Evolutionary conservation across 2,797 vertebrate species (phyloP), one percentile per base, ranked within the genome.

Genomic region (Sparus aurata): DNA sequence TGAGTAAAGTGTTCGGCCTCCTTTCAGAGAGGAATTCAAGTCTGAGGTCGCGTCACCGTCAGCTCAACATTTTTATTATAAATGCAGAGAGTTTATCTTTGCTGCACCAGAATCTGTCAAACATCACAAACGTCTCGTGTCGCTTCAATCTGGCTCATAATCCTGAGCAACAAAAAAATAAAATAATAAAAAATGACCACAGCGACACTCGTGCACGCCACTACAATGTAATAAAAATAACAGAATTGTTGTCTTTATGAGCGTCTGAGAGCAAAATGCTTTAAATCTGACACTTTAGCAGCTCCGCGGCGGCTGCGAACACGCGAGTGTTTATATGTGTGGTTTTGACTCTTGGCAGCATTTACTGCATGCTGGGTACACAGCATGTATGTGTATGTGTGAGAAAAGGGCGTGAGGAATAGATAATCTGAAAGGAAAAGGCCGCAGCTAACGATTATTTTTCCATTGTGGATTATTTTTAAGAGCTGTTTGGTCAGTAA

Each of bases 291-390:
- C 61, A 73, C 65, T 84, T 61, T 5, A 73, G 61, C 81, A 77
- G 80, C 72, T 62, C 18, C 7, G 58, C 22, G 66, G 70, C 60
- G 52, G 85, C 30, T 58, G 78, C 45, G 79, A 87, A 77, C 77
- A 83, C 87, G 77, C 30, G 49, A 81, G 57, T 73, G 79, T 86
- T 90, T 88, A 83, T 75, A 71, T 73, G 73, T 84, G 86, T 66
- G 90, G 85, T 87, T 88, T 84, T 16, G 54, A 84, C 52, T 80
- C 69, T 71, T 83, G 87, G 86, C 83, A 77, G 71, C 62, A 50
- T 58, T 13, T 13, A 41, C 50, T 69, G 62, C 58, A 75, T 69
- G 45, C 45, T 73, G 79, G 18, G 55, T 63, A 65, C 52, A 30
- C 58, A 61, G 34, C 4, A 2, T 67, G 72, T 61, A 22, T 77